Conservation (phyloP, 2,113 vertebrate genomes). For the Melanotaenia duboulayi region DNA sequence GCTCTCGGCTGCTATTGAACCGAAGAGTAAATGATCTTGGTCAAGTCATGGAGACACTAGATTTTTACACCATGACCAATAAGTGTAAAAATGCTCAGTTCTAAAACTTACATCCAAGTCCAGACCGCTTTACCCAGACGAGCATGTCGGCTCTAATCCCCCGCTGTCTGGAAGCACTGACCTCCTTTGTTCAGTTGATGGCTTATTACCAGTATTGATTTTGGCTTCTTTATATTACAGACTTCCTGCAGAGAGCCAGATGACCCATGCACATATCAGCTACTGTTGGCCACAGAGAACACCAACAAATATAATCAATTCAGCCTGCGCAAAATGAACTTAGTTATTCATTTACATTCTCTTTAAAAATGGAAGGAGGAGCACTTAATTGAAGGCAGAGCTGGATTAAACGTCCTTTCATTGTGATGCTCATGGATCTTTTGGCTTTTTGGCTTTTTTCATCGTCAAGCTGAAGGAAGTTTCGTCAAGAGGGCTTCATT, state of each 20-base stretch:
- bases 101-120: slow-evolving; percentile 10
- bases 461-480: not conserved
- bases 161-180: slow-evolving; percentile 70
- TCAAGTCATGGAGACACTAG: not conserved
- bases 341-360: not conserved
- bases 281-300: slow-evolving; percentile 27
- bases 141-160: slow-evolving; percentile 58
- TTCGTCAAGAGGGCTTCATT: slow-evolving; percentile 2
- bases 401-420: slow-evolving; percentile 12
- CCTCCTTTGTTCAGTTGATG: slow-evolving; percentile 73
- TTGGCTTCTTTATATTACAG: slow-evolving; percentile 61
- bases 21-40: no score
- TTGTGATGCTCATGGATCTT: not conserved
- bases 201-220: slow-evolving; percentile 77
- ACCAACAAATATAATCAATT: slow-evolving; percentile 2
- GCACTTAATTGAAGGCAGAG: not conserved
- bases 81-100: not conserved
- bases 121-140: slow-evolving; percentile 29
- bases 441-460: not conserved
- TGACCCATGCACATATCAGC: slow-evolving; percentile 65
- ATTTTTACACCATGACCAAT: not conserved
- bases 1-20: no score
- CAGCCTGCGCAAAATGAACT: not conserved
- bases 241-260: slow-evolving; percentile 67
- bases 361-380: not conserved